Evolutionary conservation across 2,113 vertebrate species (phyloP).

Genomic region (Psittacus erithacus): DNA sequence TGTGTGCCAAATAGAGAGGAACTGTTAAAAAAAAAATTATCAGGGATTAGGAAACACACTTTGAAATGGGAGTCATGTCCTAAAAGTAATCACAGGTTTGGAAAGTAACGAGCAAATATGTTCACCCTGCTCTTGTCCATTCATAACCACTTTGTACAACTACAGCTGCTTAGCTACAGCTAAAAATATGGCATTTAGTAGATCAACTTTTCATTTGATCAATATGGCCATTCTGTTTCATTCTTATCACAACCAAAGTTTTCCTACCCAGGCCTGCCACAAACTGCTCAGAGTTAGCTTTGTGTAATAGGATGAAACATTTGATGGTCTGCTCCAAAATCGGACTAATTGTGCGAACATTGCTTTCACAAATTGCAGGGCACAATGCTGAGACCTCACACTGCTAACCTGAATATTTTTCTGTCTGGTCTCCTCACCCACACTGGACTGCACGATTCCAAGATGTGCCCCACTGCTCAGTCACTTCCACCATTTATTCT

Average conservation of each 20-base stretch:
- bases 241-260: not conserved
- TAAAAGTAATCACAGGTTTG: not conserved
- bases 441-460: not conserved
- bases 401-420: not conserved
- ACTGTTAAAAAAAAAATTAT: not conserved
- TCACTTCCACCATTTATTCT: not conserved
- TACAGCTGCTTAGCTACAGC: not conserved
- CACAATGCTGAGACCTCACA: not conserved
- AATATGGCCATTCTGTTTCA: not conserved
- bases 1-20: not conserved
- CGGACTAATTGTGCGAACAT: not conserved
- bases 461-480: not conserved
- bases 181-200: not conserved
- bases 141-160: not conserved
- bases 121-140: not conserved
- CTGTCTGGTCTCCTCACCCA: not conserved
- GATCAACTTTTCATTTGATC: not conserved
- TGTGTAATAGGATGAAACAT: not conserved
- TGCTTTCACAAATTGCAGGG: not conserved
- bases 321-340: not conserved
- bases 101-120: not conserved
- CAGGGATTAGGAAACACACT: not conserved
- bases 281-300: not conserved
- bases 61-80: not conserved
- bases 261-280: not conserved